Evolutionary conservation across 2,113 vertebrate genomes (phyloP), one percentile per base, ranked within the genome.

Genomic region (Xerus inauris): DNA sequence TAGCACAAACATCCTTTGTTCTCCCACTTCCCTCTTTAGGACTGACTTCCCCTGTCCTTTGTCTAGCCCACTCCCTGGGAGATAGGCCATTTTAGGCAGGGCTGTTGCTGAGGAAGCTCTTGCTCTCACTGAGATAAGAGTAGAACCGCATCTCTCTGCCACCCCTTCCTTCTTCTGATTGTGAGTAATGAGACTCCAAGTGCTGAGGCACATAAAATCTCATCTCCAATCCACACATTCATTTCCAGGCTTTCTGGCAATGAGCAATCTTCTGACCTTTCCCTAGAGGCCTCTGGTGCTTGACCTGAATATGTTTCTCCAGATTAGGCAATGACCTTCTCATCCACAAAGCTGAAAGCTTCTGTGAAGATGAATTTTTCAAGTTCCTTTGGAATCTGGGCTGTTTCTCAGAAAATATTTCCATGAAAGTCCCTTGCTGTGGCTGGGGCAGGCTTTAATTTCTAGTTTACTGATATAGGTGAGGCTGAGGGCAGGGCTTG

Each of bases 271-370:
- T 96, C 83, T 80, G 89, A 28, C 83, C 89, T 91, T 98, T 97
- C 97, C 96, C 97, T 96, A 91, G 97, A 98, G 98, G 98, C 97
- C 96, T 88, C 17, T 59, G 65, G 73, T 79, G 97, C 94, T 98
- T 98, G 98, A 98, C 98, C 98, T 98, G 97, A 98, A 98, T 98
- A 97, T 97, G 98, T 95, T 98, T 98, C 98, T 98, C 97, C 73
- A 4, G 6, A 98, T 99, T 98, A 99, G 96, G 95, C 97, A 98
- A 97, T 96, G 98, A 97, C 98, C 98, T 98, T 98, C 97, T 98
- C 98, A 98, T 97, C 97, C 88, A 82, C 89, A 97, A 98, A 97
- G 87, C 87, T 95, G 92, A 97, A 49, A 96, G 91, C 87, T 85
- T 98, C 94, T 96, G 97, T 93, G 89, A 26, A 98, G 97, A 97